Conservation (phyloP, 1,140 invertebrate genomes). For the Hyles euphorbiae region DNA sequence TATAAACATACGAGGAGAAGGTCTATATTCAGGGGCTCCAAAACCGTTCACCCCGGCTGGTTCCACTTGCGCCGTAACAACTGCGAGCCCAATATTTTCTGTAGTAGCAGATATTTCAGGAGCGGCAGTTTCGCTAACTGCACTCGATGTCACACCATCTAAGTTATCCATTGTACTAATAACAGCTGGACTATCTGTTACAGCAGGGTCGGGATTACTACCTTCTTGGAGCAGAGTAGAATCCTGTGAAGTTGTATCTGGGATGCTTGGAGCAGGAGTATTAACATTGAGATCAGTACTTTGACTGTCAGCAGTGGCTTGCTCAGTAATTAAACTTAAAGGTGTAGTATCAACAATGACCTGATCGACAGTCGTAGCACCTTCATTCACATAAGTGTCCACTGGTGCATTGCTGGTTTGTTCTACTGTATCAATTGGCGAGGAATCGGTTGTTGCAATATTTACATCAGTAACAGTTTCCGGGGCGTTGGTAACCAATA, state of each 20-base stretch:
- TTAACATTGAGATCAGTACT: too few species aligned
- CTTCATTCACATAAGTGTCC: background rate
- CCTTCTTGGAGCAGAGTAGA: too few species aligned
- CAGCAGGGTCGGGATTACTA: too few species aligned
- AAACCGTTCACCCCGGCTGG: too few species aligned
- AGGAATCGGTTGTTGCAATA: background rate
- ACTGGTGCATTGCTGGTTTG: background rate
- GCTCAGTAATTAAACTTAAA: background rate
- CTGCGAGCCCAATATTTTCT: background rate
- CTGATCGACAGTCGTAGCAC: too few species aligned
- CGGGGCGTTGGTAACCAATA: too few species aligned
- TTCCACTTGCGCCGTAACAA: too few species aligned
- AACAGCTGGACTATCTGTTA: background rate
- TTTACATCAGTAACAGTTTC: background rate
- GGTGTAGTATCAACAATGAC: background rate
- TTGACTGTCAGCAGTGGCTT: too few species aligned
- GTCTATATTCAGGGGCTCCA: background rate
- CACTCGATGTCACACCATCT: conserved; percentile 1
- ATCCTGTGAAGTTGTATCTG: too few species aligned
- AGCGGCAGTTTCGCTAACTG: background rate
- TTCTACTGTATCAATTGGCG: background rate
- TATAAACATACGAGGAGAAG: conserved; percentile 1
- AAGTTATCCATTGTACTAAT: background rate
- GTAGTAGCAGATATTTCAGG: background rate
- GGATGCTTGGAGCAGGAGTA: too few species aligned